phyloP scores from a whole-genome alignment of 2,113 vertebrate genomes.

The Platichthys stellatus region DNA sequence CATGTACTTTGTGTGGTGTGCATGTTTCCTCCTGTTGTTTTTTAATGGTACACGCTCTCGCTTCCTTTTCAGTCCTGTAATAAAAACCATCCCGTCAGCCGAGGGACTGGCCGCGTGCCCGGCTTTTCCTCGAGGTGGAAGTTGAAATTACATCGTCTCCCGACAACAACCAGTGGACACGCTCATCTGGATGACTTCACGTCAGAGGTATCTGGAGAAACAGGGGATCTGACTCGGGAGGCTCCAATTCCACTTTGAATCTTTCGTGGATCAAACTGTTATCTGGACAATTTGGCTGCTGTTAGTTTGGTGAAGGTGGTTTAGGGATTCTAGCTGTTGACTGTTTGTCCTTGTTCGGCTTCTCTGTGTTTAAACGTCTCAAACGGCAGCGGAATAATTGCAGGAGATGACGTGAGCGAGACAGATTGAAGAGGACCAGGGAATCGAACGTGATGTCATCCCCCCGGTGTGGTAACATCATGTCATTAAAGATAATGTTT shows the following conservation, averaged over 20 bases:
- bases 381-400: neutral
- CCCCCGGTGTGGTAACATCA: neutral
- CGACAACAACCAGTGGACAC: conserved; percentile 53
- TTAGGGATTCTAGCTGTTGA: neutral
- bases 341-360: conserved; percentile 1
- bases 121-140: conserved; percentile 47
- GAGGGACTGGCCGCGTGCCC: conserved; percentile 57
- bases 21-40: conserved; percentile 29
- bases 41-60: conserved; percentile 40
- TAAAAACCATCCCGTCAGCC: conserved; percentile 68
- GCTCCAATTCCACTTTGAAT: no score
- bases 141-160: conserved; percentile 57
- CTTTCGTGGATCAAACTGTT: no score
- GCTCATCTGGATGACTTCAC: conserved; percentile 33
- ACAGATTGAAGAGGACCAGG: neutral
- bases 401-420: neutral
- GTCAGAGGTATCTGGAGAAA: no score
- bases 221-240: no score
- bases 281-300: no score
- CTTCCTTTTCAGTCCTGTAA: conserved; percentile 45
- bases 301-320: no score
- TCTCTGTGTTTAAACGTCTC: neutral
- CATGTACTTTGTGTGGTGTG: conserved; percentile 18
- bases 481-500: neutral
- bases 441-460: neutral